phyloP scores from a whole-genome alignment of 2,888 invertebrate species.

The Erebia palarica region DNA sequence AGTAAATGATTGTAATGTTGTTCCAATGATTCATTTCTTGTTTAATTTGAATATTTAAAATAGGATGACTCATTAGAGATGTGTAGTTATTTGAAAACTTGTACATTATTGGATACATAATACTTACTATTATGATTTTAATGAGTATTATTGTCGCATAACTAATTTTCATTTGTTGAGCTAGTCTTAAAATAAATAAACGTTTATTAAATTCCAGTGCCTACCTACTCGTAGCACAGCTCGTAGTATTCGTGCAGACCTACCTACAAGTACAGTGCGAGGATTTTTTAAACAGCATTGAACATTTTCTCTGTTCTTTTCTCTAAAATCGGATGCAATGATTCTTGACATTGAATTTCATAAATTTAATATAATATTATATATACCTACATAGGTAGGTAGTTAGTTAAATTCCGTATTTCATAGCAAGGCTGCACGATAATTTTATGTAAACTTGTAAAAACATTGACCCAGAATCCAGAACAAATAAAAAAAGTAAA shows the following conservation, averaged over 20 bases:
- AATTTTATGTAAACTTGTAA: not conserved
- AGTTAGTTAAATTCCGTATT: not conserved
- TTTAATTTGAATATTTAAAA: slow-evolving; percentile 20
- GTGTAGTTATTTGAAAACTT: slow-evolving; percentile 8
- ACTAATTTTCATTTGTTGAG: slow-evolving; percentile 13
- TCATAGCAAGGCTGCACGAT: not conserved
- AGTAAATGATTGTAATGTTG: slow-evolving; percentile 16
- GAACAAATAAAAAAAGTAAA: not conserved
- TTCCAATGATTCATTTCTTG: slow-evolving; percentile 25
- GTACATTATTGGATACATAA: not conserved
- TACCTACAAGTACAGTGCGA: not conserved
- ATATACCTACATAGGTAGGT: not conserved
- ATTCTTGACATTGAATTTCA: no score
- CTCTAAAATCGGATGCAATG: no score
- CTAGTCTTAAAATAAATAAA: slow-evolving; percentile 1
- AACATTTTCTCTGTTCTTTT: no score
- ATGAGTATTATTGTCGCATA: slow-evolving; percentile 1
- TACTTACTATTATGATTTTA: not conserved
- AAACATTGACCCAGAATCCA: slow-evolving; percentile 9
- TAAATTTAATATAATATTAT: no score
- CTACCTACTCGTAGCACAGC: not conserved
- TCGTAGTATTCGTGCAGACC: not conserved
- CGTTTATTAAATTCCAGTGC: not conserved
- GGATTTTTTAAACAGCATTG: no score
- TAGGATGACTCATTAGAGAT: slow-evolving; percentile 21